Evolutionary conservation across 2,797 vertebrate species (phyloP).

Genomic region (Australoheros facetus): DNA sequence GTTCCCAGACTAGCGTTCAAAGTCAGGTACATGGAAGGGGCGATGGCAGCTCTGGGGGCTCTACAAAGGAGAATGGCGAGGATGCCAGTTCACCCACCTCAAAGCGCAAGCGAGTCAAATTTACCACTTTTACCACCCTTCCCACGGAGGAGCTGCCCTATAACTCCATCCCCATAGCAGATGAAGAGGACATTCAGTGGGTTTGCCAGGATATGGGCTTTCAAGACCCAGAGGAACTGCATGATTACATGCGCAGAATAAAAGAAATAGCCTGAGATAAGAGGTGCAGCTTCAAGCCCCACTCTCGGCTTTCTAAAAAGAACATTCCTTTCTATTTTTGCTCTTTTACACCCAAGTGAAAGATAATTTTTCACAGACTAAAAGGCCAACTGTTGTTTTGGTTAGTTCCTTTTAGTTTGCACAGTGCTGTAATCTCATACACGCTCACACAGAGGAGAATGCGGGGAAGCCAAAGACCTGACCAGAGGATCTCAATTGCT

Average conservation of each 20-base stretch:
- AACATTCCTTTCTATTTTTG: slow-evolving; percentile 79
- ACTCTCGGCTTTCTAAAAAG: slow-evolving; percentile 69
- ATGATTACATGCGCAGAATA: slow-evolving; percentile 96
- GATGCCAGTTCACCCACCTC: slow-evolving; percentile 95
- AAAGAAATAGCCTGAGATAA: slow-evolving; percentile 92
- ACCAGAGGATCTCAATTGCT: slow-evolving; percentile 64
- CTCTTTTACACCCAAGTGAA: slow-evolving; percentile 79
- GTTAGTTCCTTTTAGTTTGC: slow-evolving; percentile 76
- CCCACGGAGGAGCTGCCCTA: slow-evolving; percentile 95
- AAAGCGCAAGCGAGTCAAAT: slow-evolving; percentile 97
- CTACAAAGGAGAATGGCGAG: slow-evolving; percentile 91
- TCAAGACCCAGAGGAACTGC: slow-evolving; percentile 92
- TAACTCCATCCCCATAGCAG: slow-evolving; percentile 94
- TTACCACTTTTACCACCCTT: slow-evolving; percentile 95
- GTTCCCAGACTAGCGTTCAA: slow-evolving; percentile 96
- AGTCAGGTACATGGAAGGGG: slow-evolving; percentile 96
- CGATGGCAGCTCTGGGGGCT: slow-evolving; percentile 93
- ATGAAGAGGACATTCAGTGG: slow-evolving; percentile 98
- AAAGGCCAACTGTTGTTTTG: slow-evolving; percentile 71
- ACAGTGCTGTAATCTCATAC: slow-evolving; percentile 81
- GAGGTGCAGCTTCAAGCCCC: slow-evolving; percentile 26
- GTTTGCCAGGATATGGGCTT: slow-evolving; percentile 97
- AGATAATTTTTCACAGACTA: slow-evolving; percentile 76
- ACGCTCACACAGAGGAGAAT: slow-evolving; percentile 64
- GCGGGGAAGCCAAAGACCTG: slow-evolving; percentile 77